These are phyloP conservation scores for Xenopus borealis DNA, from an alignment of 2,113 vertebrate genomes.

Conservation along the genomic window DNA sequence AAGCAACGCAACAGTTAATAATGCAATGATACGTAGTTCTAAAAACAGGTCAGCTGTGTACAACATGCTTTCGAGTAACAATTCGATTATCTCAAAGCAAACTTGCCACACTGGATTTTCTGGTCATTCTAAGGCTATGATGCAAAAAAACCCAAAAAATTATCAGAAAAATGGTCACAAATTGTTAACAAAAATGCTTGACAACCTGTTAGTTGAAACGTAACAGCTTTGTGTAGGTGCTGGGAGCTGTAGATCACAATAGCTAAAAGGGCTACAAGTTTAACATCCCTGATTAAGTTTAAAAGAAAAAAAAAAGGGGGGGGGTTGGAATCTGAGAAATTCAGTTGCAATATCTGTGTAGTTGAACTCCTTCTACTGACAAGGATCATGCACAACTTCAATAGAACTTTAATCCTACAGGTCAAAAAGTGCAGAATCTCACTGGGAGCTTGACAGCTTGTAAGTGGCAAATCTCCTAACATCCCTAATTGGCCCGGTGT, in stretches of 20 bases:
- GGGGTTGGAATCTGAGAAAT: conserved; percentile 24
- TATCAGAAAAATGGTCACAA: too few relatives aligned
- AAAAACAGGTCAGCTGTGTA: neutral
- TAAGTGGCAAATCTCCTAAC: conserved; percentile 42
- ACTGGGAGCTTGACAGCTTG: conserved; percentile 36
- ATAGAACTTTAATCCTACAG: conserved; percentile 37
- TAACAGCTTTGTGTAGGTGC: too few relatives aligned
- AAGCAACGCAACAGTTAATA: neutral
- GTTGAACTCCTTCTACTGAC: conserved; percentile 30
- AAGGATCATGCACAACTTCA: conserved; percentile 31
- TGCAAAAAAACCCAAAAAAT: too few relatives aligned
- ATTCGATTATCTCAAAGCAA: too few relatives aligned
- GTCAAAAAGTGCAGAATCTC: conserved; percentile 40
- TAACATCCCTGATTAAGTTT: neutral
- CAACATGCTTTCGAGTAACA: neutral
- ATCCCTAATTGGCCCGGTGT: conserved; percentile 32
- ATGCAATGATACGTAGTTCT: neutral
- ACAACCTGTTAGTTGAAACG: too few relatives aligned
- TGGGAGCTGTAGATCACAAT: neutral
- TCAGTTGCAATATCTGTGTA: conserved; percentile 32
- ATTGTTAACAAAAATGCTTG: too few relatives aligned
- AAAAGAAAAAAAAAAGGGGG: neutral
- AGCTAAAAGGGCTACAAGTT: neutral
- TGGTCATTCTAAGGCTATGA: too few relatives aligned
- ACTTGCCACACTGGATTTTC: too few relatives aligned